Evolutionary conservation across 2,113 vertebrate genomes (phyloP), one percentile per base, ranked within the genome.

Genomic region (Hyperopisus bebe): DNA sequence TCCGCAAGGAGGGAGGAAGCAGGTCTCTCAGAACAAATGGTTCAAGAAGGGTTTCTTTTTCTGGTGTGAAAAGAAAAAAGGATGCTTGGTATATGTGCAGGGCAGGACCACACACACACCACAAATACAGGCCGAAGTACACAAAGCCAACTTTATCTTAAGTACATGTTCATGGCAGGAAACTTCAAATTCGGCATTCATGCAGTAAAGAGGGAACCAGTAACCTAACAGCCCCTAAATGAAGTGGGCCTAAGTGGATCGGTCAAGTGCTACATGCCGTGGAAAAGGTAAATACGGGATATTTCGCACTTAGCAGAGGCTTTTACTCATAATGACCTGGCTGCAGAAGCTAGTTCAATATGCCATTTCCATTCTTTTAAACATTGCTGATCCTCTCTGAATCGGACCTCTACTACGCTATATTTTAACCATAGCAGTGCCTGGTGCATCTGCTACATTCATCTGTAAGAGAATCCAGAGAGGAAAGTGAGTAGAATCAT

Each of bases 11-110:
- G 0, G 97, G 95, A 0, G 98, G 98, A 93, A 99, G 96, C 84
- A 99, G 96, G 88, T 98, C 97, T 90, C 97, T 97, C 93, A 99
- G 96, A 91, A 99, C 91, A 91, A 99, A 99, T 3, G 98, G 97
- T 93, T 97, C 96, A 93, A 99, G 96, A 93, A 97, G 97, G 85
- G 98, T 99, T 95, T 99, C 98, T 92, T 99, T 99, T 94, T 99
- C 98, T 99, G 97, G 3, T 0, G 82, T 90, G 92, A 70, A 87
- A 90, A 86, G 84, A 88, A 9, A 90, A 90, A 84, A 53, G 90
- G 50, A 82, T 13, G 88, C 13, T 13, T 42, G 74, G 17, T 15
- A 6, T 42, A 19, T 19, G 74, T 42, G 74, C 42, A 42, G 31
- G 31, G 11, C 35, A 70, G 39, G 27, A 46, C 82, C 47, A 80